Conservation (phyloP, 2,113 vertebrate species). For the Cavia porcellus region DNA sequence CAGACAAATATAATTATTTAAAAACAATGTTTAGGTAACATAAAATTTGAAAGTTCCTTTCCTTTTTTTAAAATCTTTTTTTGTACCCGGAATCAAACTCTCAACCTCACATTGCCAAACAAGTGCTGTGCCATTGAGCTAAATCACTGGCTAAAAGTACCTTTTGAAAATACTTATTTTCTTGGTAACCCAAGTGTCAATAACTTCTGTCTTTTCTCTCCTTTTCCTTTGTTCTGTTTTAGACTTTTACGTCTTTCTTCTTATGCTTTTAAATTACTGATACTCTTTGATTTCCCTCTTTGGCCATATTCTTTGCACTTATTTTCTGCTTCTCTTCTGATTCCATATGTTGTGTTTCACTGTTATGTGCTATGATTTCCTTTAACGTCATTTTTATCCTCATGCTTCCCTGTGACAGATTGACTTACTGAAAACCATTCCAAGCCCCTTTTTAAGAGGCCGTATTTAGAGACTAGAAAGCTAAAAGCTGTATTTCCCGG, state of each 20-base stretch:
- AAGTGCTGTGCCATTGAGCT: no score
- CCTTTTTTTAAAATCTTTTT: no score
- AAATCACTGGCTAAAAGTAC: no score
- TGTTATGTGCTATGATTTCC: background rate
- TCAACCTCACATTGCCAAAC: no score
- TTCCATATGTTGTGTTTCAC: conserved; percentile 14
- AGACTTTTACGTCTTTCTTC: background rate
- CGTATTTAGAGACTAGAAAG: conserved; percentile 45
- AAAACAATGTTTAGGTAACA: background rate
- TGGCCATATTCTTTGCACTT: background rate
- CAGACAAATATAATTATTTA: background rate
- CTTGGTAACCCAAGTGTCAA: background rate
- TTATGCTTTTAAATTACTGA: background rate
- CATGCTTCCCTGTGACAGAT: conserved; percentile 31
- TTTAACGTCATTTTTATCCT: conserved; percentile 60
- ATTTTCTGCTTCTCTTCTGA: background rate
- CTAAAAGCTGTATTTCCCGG: conserved; percentile 34
- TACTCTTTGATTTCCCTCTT: background rate
- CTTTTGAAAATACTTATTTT: background rate
- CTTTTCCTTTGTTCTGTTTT: background rate
- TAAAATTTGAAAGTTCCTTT: background rate
- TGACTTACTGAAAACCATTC: conserved; percentile 27
- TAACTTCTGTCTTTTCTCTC: background rate
- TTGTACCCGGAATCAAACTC: no score
- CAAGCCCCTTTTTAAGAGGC: background rate